phyloP scores from a whole-genome alignment of 2,113 vertebrate genomes.

The Mirza zaza region DNA sequence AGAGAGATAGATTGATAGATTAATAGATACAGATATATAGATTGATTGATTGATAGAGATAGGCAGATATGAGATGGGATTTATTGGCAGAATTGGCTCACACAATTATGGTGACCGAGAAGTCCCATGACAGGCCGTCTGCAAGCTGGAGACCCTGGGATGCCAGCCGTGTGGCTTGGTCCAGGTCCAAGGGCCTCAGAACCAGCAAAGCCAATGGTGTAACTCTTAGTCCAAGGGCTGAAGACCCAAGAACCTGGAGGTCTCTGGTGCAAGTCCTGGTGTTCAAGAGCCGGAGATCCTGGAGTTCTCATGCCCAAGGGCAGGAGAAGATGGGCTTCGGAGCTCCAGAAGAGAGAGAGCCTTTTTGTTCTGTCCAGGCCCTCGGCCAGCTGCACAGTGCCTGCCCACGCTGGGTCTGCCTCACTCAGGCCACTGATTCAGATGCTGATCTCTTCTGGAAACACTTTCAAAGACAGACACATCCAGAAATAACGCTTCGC shows the following conservation, averaged over 20 bases:
- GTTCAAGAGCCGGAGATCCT: neutral
- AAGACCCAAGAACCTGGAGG: neutral
- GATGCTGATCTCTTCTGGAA: neutral
- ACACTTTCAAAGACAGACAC: neutral
- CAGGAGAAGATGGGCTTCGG: neutral
- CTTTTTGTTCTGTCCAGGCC: neutral
- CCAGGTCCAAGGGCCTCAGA: neutral
- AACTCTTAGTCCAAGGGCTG: too few species aligned
- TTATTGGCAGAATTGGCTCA: neutral
- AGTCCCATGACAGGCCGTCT: too few species aligned
- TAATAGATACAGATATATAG: neutral
- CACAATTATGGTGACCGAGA: too few species aligned
- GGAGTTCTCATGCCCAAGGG: too few species aligned
- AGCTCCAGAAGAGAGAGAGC: neutral
- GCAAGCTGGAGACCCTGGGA: neutral
- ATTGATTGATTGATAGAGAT: neutral
- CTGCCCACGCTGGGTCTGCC: neutral
- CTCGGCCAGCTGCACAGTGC: accelerated
- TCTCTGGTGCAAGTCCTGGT: neutral
- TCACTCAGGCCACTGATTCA: too few species aligned
- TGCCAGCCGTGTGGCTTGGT: too few species aligned
- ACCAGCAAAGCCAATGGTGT: neutral
- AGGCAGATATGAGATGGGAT: neutral
- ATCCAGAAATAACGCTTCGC: neutral
- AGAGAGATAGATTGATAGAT: neutral